Evolutionary conservation across 2,888 invertebrate genomes (phyloP), one percentile per base, ranked within the genome.

Genomic region (Girardia tigrina): DNA sequence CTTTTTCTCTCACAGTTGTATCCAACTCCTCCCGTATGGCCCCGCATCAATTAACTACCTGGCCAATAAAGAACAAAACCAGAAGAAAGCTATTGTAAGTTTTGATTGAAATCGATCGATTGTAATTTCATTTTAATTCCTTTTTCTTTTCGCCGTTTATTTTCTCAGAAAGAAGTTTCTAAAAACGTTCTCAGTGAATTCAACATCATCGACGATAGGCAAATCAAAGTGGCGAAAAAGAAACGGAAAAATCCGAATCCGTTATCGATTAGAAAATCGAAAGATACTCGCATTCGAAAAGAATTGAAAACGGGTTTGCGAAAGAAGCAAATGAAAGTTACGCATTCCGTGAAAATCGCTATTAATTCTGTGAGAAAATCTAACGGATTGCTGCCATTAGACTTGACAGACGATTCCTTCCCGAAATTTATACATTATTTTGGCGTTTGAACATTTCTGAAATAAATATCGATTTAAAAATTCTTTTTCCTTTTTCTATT

Each of bases 101-200:
- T n/a, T n/a, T n/a, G n/a, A n/a, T n/a, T n/a, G n/a, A n/a, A n/a
- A n/a, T n/a, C n/a, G n/a, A n/a, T n/a, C n/a, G n/a, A 56, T 12
- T 36, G 8, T 36, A 8, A 36, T 36, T 36, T 36, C 36, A 36
- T 36, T 16, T 12, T 36, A 36, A 36, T 36, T n/a, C n/a, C n/a
- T n/a, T n/a, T n/a, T n/a, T n/a, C n/a, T n/a, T n/a, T n/a, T n/a
- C n/a, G n/a, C n/a, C n/a, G n/a, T n/a, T n/a, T n/a, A n/a, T n/a
- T n/a, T n/a, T n/a, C n/a, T n/a, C n/a, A 56, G 56, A 56, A 56
- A n/a, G 56, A 56, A 56, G 56, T 56, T 56, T 56, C 56, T 6
- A 56, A 56, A 56, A 8, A 4, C 4, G n/a, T 56, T 16, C 56
- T 56, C 2, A 23, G n/a, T 12, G 16, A 36, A 36, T 36, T 36